Evolutionary conservation across 2,797 vertebrate species (phyloP).

Genomic region (Enteromius treurensis): DNA sequence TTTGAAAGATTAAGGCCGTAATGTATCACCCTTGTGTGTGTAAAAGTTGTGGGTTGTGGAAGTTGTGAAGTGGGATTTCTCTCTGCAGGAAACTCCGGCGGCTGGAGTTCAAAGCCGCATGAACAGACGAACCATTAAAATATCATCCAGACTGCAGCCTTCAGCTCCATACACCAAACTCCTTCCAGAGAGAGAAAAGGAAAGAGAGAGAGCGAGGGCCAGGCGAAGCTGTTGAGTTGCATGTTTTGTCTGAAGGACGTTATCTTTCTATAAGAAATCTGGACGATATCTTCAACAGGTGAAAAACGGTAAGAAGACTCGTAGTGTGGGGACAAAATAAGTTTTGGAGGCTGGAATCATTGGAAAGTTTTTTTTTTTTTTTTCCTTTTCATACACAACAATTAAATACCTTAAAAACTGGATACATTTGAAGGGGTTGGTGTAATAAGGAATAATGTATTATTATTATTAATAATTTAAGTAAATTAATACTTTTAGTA

Average conservation of each 20-base stretch:
- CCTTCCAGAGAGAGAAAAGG: conserved; percentile 79
- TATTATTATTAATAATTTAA: neutral
- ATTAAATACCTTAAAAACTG: neutral
- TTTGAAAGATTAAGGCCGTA: conserved; percentile 63
- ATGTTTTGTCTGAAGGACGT: conserved; percentile 68
- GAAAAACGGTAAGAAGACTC: conserved; percentile 79
- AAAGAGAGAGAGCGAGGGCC: conserved; percentile 75
- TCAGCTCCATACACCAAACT: conserved; percentile 87
- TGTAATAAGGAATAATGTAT: neutral
- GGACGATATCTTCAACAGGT: conserved; percentile 87
- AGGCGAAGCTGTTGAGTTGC: conserved; percentile 74
- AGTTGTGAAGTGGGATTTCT: conserved; percentile 99
- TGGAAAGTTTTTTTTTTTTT: neutral
- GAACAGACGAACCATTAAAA: conserved; percentile 95
- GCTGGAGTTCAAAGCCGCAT: conserved; percentile 97
- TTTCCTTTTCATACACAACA: neutral
- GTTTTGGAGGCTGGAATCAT: neutral
- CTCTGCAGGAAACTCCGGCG: conserved; percentile 95
- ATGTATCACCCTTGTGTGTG: conserved; percentile 77
- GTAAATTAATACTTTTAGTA: neutral
- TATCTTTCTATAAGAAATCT: conserved; percentile 65
- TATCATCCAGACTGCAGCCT: conserved; percentile 90
- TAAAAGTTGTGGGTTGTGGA: conserved; percentile 92
- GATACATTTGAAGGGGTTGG: neutral
- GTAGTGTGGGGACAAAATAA: conserved; percentile 46